These are phyloP conservation scores for Drosophila asahinai DNA, from an alignment of 1,140 invertebrate species.

Conservation along the genomic window DNA sequence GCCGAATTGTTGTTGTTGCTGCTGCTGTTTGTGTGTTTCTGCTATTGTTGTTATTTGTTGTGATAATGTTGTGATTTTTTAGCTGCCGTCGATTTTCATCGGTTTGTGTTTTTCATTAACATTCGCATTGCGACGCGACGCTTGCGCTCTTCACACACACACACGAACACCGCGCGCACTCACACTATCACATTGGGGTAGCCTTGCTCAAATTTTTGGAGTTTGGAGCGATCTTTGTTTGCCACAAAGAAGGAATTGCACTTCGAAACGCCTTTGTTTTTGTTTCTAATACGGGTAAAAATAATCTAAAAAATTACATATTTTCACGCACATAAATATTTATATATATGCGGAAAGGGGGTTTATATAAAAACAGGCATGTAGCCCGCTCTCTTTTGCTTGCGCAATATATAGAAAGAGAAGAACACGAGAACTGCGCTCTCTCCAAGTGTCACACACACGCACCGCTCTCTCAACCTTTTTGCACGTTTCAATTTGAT, in stretches of 20 bases:
- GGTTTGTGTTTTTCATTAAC: conserved; percentile 55
- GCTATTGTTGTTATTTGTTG: conserved; percentile 19
- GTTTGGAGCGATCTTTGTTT: conserved; percentile 35
- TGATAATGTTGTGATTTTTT: conserved; percentile 35
- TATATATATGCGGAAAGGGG: neutral
- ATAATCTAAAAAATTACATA: conserved; percentile 42
- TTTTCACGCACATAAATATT: conserved; percentile 34
- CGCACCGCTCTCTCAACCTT: conserved; percentile 24
- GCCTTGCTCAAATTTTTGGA: conserved; percentile 49
- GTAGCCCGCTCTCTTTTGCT: conserved; percentile 34
- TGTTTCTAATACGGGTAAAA: conserved; percentile 15
- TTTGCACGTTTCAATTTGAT: conserved; percentile 48
- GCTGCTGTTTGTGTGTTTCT: conserved; percentile 12
- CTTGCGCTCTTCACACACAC: conserved; percentile 32
- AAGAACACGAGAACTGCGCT: conserved; percentile 6
- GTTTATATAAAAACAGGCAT: conserved; percentile 29
- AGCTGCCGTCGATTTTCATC: conserved; percentile 27
- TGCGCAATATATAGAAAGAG: conserved; percentile 39
- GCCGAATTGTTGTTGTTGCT: conserved; percentile 11
- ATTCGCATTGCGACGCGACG: conserved; percentile 51
- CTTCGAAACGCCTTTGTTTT: conserved; percentile 37
- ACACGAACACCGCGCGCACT: neutral
- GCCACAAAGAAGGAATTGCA: conserved; percentile 33
- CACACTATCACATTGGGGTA: conserved; percentile 13
- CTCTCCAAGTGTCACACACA: conserved; percentile 19